Conservation (phyloP, 1,140 invertebrate species). For the Vollenhovia emeryi region DNA sequence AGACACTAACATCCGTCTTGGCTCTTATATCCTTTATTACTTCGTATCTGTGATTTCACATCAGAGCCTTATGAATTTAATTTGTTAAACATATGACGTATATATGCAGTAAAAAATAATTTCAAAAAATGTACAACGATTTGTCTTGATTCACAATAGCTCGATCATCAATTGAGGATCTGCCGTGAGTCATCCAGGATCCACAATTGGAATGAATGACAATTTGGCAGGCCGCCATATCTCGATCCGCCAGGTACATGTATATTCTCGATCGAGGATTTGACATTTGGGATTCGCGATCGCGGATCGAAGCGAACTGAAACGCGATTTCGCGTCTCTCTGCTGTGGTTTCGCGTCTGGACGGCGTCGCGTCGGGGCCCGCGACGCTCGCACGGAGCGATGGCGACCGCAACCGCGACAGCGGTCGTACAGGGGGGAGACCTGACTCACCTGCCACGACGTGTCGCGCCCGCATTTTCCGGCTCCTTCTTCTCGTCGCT, state of each 20-base stretch:
- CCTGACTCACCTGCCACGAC: conserved; percentile 76
- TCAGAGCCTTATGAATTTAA: no score
- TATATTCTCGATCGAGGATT: not conserved
- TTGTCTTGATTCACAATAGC: not conserved
- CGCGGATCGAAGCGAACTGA: not conserved
- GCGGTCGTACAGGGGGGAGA: conserved; percentile 33
- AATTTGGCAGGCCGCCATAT: not conserved
- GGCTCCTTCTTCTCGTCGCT: conserved; percentile 37
- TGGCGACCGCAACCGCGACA: conserved; percentile 33
- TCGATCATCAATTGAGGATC: not conserved
- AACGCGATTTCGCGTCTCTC: not conserved
- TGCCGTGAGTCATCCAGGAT: not conserved
- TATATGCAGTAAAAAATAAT: no score
- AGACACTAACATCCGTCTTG: no score
- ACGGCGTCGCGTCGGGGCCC: not conserved
- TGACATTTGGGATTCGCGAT: not conserved
- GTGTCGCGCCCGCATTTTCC: conserved; percentile 75
- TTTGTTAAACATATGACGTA: no score
- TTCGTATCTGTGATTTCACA: no score
- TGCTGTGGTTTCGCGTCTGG: no score
- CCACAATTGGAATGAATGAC: not conserved
- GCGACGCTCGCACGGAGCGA: conserved; percentile 21
- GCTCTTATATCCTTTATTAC: no score
- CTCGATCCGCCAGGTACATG: not conserved
- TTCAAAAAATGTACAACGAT: not conserved